phyloP scores from a whole-genome alignment of 2,113 vertebrate genomes.

The Bubo blakistoni region DNA sequence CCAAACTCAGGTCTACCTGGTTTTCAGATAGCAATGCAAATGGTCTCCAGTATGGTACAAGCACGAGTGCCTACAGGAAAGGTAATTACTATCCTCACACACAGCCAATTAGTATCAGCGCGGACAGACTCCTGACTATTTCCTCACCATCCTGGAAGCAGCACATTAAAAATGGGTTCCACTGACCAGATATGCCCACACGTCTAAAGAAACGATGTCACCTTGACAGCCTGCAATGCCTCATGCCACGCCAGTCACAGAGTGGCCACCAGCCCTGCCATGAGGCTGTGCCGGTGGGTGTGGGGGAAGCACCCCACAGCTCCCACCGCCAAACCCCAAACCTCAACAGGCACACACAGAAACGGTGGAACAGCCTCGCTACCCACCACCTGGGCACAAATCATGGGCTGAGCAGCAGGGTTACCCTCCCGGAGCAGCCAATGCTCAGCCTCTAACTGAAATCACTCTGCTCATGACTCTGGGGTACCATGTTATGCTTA shows the following conservation, averaged over 20 bases:
- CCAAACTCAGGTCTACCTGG: background rate
- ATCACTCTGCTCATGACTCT: background rate
- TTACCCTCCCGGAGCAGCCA: background rate
- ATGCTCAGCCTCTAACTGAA: background rate
- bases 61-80: fast-evolving
- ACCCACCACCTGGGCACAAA: background rate
- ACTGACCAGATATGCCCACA: background rate
- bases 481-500: background rate
- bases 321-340: background rate
- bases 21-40: background rate
- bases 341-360: background rate
- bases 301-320: background rate
- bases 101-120: background rate
- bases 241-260: background rate
- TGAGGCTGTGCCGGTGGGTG: fast-evolving
- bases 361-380: background rate
- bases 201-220: background rate
- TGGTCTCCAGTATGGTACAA: background rate
- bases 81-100: background rate
- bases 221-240: background rate
- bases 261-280: background rate
- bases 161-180: background rate
- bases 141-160: background rate
- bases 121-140: background rate
- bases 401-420: background rate